A percentile compares a stretch with the other conserved stretches of the same genome.
Evolutionary conservation across 37 sponge, comb jelly and placozoan genomes (phyloP).

Genomic region (Bolinopsis microptera): DNA sequence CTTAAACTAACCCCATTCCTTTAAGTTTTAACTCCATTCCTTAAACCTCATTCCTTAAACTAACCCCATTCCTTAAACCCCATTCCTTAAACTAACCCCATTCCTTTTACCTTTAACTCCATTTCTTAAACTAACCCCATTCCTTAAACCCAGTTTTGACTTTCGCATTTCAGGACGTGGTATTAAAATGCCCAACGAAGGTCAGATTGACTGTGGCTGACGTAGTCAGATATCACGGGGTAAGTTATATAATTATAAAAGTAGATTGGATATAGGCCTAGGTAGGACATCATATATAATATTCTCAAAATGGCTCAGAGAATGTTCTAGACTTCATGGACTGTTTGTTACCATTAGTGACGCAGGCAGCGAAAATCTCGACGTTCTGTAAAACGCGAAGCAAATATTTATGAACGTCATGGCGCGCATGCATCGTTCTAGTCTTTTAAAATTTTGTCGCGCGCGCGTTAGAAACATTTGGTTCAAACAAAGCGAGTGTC

Average conservation of each 20-base stretch:
- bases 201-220: slow-evolving; percentile 50
- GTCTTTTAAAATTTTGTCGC: no score
- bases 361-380: not conserved
- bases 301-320: not conserved
- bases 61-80: no score
- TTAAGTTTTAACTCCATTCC: no score
- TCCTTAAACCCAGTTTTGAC: no score
- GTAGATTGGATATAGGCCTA: not conserved
- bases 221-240: slow-evolving; percentile 24
- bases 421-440: no score
- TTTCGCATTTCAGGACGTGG: slow-evolving; percentile 39
- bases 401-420: not conserved
- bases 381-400: not conserved
- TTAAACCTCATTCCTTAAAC: no score
- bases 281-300: not conserved
- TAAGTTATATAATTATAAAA: not conserved
- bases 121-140: no score
- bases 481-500: no score
- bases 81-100: no score
- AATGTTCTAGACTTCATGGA: not conserved
- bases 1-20: no score
- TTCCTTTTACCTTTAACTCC: no score
- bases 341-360: not conserved
- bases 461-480: no score
- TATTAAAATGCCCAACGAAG: slow-evolving; percentile 44